Evolutionary conservation across 2,113 vertebrate species (phyloP).

Genomic region (Eulemur rufifrons): DNA sequence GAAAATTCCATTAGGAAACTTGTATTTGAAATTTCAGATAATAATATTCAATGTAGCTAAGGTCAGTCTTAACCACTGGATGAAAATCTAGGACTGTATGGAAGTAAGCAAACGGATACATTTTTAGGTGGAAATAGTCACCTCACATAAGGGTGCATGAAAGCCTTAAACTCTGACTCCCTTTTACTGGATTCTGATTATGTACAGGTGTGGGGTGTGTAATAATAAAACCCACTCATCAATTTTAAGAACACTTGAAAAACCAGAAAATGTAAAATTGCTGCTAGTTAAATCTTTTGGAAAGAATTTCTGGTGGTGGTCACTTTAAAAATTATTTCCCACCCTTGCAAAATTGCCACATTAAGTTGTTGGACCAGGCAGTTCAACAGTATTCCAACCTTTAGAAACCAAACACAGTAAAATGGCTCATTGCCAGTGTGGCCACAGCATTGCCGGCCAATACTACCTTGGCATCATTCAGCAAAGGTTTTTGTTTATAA

Average conservation of each 20-base stretch:
- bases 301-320: constrained; percentile 54
- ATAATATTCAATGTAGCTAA: constrained; percentile 30
- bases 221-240: constrained; percentile 52
- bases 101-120: constrained; percentile 36
- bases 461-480: constrained; percentile 56
- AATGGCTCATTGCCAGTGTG: constrained; percentile 48
- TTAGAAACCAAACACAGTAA: constrained; percentile 63
- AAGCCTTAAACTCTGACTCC: constrained; percentile 26
- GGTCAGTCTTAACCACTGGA: constrained; percentile 50
- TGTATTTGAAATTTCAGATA: constrained; percentile 51
- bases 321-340: constrained; percentile 50
- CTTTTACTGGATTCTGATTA: constrained; percentile 59
- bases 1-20: constrained; percentile 60
- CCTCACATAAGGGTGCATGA: constrained; percentile 35
- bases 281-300: constrained; percentile 29
- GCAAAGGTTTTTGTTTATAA: constrained; percentile 61
- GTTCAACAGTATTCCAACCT: constrained; percentile 44
- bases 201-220: constrained; percentile 43
- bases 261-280: constrained; percentile 63
- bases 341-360: constrained; percentile 54
- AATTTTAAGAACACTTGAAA: constrained; percentile 51
- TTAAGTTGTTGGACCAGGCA: constrained; percentile 62
- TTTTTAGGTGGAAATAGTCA: constrained; percentile 45
- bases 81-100: constrained; percentile 49
- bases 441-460: constrained; percentile 31